These are phyloP conservation scores for Apodemia mormo DNA, from an alignment of 2,888 invertebrate species.

Conservation along the genomic window DNA sequence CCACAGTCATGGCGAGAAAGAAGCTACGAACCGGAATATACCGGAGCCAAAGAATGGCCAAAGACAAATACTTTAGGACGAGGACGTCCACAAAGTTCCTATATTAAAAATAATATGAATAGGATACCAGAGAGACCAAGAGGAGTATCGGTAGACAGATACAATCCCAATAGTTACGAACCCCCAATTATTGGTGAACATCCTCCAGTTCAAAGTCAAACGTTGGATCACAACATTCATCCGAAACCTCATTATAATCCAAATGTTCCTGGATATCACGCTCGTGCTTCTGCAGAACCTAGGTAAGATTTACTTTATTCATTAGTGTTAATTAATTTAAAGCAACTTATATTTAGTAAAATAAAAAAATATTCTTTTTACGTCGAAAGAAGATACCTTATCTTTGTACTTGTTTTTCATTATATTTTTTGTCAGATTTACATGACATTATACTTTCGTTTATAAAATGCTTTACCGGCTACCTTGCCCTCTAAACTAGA, in stretches of 20 bases:
- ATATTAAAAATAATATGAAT: constrained; percentile 51
- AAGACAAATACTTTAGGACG: constrained; percentile 70
- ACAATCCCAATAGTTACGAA: constrained; percentile 70
- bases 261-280: constrained; percentile 74
- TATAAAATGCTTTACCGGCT: too few species aligned
- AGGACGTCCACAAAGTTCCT: constrained; percentile 67
- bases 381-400: too few species aligned
- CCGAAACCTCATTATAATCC: constrained; percentile 65
- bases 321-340: neutral
- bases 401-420: too few species aligned
- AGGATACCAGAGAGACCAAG: constrained; percentile 60
- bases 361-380: too few species aligned
- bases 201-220: constrained; percentile 73
- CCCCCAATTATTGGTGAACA: constrained; percentile 64
- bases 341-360: too few species aligned
- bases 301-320: constrained; percentile 49
- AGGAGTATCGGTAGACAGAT: constrained; percentile 74
- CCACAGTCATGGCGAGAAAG: constrained; percentile 73
- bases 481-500: too few species aligned
- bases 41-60: constrained; percentile 66
- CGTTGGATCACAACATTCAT: constrained; percentile 64
- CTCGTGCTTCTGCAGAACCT: constrained; percentile 74
- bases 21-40: constrained; percentile 71
- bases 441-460: too few species aligned
- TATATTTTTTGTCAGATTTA: too few species aligned